Base-by-base conservation (phyloP, 2,797 vertebrate genomes). In the Euthynnus affinis region DNA sequence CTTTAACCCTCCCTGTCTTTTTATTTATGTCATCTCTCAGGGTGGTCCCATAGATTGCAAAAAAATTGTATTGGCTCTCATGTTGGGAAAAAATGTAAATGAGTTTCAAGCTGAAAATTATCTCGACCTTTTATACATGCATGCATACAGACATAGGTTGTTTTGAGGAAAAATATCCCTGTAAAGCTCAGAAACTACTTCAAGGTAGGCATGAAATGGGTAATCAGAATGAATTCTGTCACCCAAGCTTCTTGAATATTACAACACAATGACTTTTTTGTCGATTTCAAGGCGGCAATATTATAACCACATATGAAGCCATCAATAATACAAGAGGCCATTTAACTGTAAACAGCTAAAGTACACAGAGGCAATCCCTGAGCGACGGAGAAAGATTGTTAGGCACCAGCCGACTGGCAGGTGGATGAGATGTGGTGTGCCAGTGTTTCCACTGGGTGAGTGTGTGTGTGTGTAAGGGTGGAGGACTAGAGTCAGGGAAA, bases 261-360 rank as follows among this genome's bases (percentile, higher is more conserved):
- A 81, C 67, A 87, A 65, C 62, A 88, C 79, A 86, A 88, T 91
- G 84, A 90, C 82, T 89, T 91, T 91, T 91, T 85, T 85, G 82
- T 91, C 82, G 10, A 81, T 92, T 90, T 90, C 85, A 75, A 70
- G 56, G 82, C 75, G 23, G 83, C 84, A 85, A 93, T 93, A 92
- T 91, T 90, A 89, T 88, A 90, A 91, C 82, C 82, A 85, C 91
- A 92, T 93, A 91, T 93, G 89, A 94, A 93, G 89, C 76, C 92
- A 95, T 96, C 91, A 95, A 95, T 95, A 95, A 96, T 95, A 93
- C 84, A 95, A 87, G 78, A 91, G 90, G 85, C 93, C 90, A 94
- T 95, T 95, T 95, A 94, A 92, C 92, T 86, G 91, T 93, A 91
- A 90, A 94, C 91, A 91, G 90, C 89, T 81, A 85, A 78, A 91